Conservation (phyloP, 1,140 invertebrate genomes). For the Brachionus asplanchnoidis region DNA sequence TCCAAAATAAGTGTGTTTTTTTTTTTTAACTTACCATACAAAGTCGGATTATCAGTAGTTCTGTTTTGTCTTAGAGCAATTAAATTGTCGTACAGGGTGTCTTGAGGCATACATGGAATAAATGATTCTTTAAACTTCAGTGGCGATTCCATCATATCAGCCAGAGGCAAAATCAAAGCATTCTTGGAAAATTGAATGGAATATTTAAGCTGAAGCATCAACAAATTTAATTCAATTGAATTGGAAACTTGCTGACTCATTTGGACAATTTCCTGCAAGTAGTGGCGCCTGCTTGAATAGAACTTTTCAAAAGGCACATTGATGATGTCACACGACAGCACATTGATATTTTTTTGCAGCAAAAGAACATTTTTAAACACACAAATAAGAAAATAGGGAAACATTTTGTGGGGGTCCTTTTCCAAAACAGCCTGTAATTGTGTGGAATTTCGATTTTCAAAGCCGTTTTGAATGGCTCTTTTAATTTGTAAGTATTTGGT, state of each 20-base stretch:
- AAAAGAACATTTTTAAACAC: slow-evolving; percentile 46
- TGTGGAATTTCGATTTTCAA: background rate
- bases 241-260: background rate
- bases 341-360: slow-evolving; percentile 5
- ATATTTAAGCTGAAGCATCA: slow-evolving; percentile 26
- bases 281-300: background rate
- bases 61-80: slow-evolving; percentile 45
- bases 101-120: slow-evolving; percentile 44
- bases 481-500: slow-evolving; percentile 27
- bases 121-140: background rate
- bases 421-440: background rate
- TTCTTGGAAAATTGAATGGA: background rate
- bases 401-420: background rate
- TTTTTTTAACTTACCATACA: slow-evolving; percentile 39
- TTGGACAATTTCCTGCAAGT: background rate
- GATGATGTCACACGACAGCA: background rate
- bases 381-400: slow-evolving; percentile 42
- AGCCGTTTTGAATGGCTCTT: background rate
- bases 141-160: background rate
- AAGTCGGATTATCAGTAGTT: slow-evolving; percentile 43
- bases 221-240: background rate
- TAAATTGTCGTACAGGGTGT: slow-evolving; percentile 41
- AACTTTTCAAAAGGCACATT: background rate
- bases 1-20: too few relatives aligned
- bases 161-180: background rate